These are phyloP conservation scores for Euplexia lucipara DNA, from an alignment of 2,888 invertebrate genomes.

Conservation along the genomic window DNA sequence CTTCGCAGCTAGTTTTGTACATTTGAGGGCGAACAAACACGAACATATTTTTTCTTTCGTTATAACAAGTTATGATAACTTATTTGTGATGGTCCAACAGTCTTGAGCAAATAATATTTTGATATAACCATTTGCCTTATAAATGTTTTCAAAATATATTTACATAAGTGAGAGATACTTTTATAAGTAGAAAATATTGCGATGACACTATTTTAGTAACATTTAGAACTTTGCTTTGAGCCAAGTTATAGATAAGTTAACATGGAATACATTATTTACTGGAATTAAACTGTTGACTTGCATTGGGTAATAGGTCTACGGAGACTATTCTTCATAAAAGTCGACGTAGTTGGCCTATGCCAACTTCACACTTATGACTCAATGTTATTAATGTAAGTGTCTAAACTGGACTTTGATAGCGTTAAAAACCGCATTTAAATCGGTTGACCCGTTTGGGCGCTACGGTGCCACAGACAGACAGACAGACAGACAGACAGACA, in stretches of 20 bases:
- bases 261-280: background rate
- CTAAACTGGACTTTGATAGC: too few relatives aligned
- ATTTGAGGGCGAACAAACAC: conserved; percentile 78
- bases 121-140: conserved; percentile 74
- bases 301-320: background rate
- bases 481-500: too few relatives aligned
- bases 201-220: conserved; percentile 12
- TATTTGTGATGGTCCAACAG: conserved; percentile 81
- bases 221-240: conserved; percentile 10
- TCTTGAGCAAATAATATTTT: conserved; percentile 78
- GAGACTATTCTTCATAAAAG: too few relatives aligned
- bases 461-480: too few relatives aligned
- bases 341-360: too few relatives aligned
- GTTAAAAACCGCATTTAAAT: too few relatives aligned
- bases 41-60: conserved; percentile 78
- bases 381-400: too few relatives aligned
- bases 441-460: too few relatives aligned
- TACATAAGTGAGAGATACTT: conserved; percentile 50
- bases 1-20: conserved; percentile 66
- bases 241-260: background rate
- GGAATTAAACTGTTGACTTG: background rate
- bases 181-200: conserved; percentile 23
- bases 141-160: conserved; percentile 68
- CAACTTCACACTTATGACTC: too few relatives aligned
- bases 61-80: conserved; percentile 83